These are phyloP conservation scores for Brachionus rotundiformis DNA, from an alignment of 1,140 invertebrate genomes.

Conservation along the genomic window DNA sequence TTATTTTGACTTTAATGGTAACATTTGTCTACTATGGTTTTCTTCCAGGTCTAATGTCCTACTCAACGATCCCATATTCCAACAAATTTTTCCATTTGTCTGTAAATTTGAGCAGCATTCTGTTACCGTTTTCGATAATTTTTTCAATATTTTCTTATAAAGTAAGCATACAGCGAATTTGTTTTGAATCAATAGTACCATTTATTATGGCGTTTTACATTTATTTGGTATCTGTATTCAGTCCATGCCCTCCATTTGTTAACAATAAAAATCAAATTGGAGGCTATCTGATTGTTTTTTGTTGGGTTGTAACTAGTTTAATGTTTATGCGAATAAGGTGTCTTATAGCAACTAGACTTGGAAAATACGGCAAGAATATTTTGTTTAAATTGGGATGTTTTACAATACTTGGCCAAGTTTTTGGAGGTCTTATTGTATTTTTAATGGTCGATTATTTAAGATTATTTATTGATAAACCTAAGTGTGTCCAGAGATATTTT, in stretches of 20 bases:
- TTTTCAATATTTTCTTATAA: slow-evolving; percentile 48
- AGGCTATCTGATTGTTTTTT: slow-evolving; percentile 31
- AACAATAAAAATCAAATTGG: slow-evolving; percentile 34
- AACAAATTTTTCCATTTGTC: slow-evolving; percentile 48
- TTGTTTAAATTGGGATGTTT: slow-evolving; percentile 34
- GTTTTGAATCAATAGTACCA: not conserved
- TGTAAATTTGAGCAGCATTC: slow-evolving; percentile 17
- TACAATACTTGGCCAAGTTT: slow-evolving; percentile 46
- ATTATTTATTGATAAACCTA: slow-evolving; percentile 3
- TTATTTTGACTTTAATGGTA: slow-evolving; percentile 7
- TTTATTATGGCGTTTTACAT: slow-evolving; percentile 26
- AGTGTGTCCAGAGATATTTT: slow-evolving; percentile 24
- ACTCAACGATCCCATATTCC: slow-evolving; percentile 44
- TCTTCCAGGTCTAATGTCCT: slow-evolving; percentile 37
- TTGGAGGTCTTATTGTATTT: slow-evolving; percentile 49
- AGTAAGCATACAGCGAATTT: slow-evolving; percentile 2
- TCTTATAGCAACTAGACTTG: slow-evolving; percentile 38
- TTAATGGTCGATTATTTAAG: slow-evolving; percentile 25
- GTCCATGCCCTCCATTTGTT: slow-evolving; percentile 49
- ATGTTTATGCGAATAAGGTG: slow-evolving; percentile 48
- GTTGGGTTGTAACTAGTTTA: not conserved
- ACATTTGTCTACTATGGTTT: slow-evolving; percentile 49
- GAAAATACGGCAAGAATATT: slow-evolving; percentile 32
- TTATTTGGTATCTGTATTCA: not conserved
- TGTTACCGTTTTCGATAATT: slow-evolving; percentile 34